These are phyloP conservation scores for Aurelia aurita DNA, from an alignment of 30 jellyfish, hydroid and myxozoan genomes.

Conservation along the genomic window DNA sequence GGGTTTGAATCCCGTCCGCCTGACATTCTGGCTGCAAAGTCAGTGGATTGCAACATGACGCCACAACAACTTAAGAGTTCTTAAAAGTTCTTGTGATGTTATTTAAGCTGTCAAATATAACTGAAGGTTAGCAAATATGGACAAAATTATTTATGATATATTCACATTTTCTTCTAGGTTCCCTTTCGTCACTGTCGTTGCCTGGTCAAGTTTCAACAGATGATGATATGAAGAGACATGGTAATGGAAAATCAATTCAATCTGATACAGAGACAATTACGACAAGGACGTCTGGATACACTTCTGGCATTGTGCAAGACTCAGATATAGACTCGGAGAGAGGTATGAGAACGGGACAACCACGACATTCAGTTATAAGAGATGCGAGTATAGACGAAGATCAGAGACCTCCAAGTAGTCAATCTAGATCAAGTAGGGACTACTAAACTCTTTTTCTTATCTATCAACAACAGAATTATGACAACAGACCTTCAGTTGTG, in stretches of 20 bases:
- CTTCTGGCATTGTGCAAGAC: constrained; percentile 68
- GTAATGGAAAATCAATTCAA: constrained; percentile 30
- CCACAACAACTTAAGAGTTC: no score
- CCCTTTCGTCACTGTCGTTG: constrained; percentile 59
- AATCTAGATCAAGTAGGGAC: no score
- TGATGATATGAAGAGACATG: constrained; percentile 42
- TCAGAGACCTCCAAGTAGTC: no score
- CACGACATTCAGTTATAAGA: not conserved
- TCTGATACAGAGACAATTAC: constrained; percentile 61
- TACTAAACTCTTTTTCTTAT: no score
- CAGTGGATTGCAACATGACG: no score
- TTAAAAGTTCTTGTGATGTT: no score
- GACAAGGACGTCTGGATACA: constrained; percentile 75
- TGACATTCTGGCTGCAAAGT: no score
- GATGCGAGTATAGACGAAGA: not conserved
- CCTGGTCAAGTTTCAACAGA: constrained; percentile 75
- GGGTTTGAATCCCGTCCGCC: no score
- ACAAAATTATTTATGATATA: not conserved
- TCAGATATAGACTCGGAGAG: constrained; percentile 63
- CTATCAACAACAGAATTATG: no score
- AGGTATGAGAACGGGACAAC: not conserved
- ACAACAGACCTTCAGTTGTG: no score
- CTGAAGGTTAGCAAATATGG: not conserved
- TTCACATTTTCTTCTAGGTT: constrained; percentile 17
- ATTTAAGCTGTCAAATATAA: no score